phyloP scores from a whole-genome alignment of 1,140 invertebrate genomes.

The Nasonia giraulti region DNA sequence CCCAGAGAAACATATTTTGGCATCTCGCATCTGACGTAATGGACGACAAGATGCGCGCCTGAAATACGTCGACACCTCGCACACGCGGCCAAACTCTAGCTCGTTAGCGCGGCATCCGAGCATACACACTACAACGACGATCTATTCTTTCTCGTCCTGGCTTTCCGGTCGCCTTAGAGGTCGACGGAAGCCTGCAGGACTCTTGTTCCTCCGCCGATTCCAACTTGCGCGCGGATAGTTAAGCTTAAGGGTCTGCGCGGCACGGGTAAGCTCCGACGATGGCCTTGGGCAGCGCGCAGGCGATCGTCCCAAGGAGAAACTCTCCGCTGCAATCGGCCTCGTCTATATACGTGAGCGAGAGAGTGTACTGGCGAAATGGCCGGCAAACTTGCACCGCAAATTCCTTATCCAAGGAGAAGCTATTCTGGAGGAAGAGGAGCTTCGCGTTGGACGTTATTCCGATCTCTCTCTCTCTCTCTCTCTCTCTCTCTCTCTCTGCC shows the following conservation, averaged over 20 bases:
- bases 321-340: not conserved
- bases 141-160: too few relatives aligned
- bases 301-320: not conserved
- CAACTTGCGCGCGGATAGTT: constrained; percentile 11
- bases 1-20: too few relatives aligned
- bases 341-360: not conserved
- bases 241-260: not conserved
- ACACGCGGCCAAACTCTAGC: too few relatives aligned
- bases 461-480: not conserved
- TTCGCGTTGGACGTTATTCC: constrained; percentile 6
- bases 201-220: not conserved
- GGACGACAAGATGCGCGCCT: too few relatives aligned
- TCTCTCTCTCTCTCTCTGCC: not conserved
- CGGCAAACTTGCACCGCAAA: constrained; percentile 62
- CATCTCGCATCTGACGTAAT: too few relatives aligned
- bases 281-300: not conserved
- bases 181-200: not conserved
- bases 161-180: too few relatives aligned
- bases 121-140: too few relatives aligned
- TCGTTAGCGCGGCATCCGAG: too few relatives aligned
- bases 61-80: too few relatives aligned
- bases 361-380: constrained; percentile 8
- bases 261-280: not conserved
- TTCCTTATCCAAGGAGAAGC: constrained; percentile 57
- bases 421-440: constrained; percentile 2